phyloP scores from a whole-genome alignment of 2,113 vertebrate genomes.

The Istiophorus platypterus region DNA sequence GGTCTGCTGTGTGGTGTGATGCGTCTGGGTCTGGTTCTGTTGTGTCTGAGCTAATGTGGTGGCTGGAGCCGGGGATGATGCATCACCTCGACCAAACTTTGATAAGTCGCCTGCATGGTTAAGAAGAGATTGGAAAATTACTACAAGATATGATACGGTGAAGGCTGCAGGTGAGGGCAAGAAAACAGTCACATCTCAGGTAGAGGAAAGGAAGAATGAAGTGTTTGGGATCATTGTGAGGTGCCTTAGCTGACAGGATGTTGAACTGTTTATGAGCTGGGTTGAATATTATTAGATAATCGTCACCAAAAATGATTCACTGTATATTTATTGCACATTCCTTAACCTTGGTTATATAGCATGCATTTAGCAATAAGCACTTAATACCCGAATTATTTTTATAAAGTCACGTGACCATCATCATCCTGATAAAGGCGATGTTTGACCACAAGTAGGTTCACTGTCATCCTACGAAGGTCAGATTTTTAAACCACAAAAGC shows the following conservation, averaged over 20 bases:
- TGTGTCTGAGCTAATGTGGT: slow-evolving; percentile 96
- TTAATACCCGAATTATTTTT: not conserved
- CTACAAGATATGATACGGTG: not conserved
- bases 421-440: not conserved
- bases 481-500: not conserved
- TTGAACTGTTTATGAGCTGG: not conserved
- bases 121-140: not conserved
- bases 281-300: not conserved
- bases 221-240: not conserved
- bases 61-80: slow-evolving; percentile 94
- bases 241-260: not conserved
- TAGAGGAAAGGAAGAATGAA: not conserved
- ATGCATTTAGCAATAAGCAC: not conserved
- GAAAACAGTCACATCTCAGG: not conserved
- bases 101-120: slow-evolving; percentile 89
- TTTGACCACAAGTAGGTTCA: no score
- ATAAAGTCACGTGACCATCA: not conserved
- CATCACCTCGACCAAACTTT: slow-evolving; percentile 95
- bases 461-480: not conserved
- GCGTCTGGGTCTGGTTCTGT: slow-evolving; percentile 95
- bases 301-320: not conserved
- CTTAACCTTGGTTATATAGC: not conserved
- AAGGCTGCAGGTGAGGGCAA: not conserved
- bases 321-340: not conserved
- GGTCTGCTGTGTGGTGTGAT: slow-evolving; percentile 97